These are phyloP conservation scores for Carettochelys insculpta DNA, from an alignment of 2,113 vertebrate genomes.

Conservation along the genomic window DNA sequence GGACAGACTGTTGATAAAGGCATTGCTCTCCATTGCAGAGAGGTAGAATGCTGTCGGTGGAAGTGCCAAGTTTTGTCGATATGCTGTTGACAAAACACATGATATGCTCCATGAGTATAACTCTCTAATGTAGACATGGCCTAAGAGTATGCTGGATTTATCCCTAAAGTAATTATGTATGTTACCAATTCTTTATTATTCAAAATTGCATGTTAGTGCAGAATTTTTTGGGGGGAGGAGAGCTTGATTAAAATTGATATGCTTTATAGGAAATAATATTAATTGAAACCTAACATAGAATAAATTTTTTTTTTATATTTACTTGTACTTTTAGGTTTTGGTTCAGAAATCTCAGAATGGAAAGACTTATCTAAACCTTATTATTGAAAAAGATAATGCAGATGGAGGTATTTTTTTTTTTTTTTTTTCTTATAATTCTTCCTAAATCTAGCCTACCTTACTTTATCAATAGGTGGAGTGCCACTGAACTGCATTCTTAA, in stretches of 20 bases:
- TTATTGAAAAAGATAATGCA: conserved; percentile 80
- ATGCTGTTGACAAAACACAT: too few relatives aligned
- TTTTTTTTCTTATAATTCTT: neutral
- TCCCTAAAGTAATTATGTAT: neutral
- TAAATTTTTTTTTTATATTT: neutral
- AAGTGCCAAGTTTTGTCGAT: too few relatives aligned
- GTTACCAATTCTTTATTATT: neutral
- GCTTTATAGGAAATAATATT: too few relatives aligned
- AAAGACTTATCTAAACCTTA: conserved; percentile 83
- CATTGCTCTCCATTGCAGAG: too few relatives aligned
- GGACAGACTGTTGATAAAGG: too few relatives aligned
- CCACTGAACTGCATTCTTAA: neutral
- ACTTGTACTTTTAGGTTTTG: conserved; percentile 79
- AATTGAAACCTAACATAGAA: too few relatives aligned
- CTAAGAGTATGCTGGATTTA: neutral
- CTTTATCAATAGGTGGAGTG: neutral
- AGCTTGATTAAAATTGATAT: neutral
- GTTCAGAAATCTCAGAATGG: conserved; percentile 71
- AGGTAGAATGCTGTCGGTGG: too few relatives aligned
- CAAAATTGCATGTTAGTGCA: neutral
- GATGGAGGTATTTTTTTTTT: conserved; percentile 76
- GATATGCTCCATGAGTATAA: too few relatives aligned
- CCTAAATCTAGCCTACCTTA: neutral
- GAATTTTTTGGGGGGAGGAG: rapidly evolving
- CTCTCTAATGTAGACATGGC: too few relatives aligned